Evolutionary conservation across 2,797 vertebrate species (phyloP).

Genomic region (Eospalax fontanierii): DNA sequence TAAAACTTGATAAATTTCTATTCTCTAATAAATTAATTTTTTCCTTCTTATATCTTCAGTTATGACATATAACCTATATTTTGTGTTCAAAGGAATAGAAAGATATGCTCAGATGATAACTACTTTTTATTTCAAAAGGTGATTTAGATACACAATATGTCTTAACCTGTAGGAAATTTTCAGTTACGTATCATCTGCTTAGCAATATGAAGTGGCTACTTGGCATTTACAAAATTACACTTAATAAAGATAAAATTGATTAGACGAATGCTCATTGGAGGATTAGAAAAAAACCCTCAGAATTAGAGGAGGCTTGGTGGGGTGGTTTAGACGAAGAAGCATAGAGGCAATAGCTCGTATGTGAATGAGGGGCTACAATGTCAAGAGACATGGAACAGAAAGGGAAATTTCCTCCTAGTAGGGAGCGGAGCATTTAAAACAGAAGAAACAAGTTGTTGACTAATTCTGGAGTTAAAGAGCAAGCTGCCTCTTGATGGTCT

Average conservation of each 20-base stretch:
- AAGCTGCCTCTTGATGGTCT: slow-evolving; percentile 36
- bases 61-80: background rate
- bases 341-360: background rate
- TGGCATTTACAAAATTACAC: background rate
- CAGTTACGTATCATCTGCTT: background rate
- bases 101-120: background rate
- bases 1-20: slow-evolving; percentile 48
- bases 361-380: background rate
- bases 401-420: background rate
- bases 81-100: slow-evolving; percentile 27
- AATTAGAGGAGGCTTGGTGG: background rate
- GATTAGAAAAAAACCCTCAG: background rate
- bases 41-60: slow-evolving; percentile 28
- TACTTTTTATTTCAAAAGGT: slow-evolving; percentile 52
- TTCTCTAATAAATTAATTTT: background rate
- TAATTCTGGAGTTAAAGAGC: slow-evolving; percentile 21
- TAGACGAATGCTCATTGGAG: background rate
- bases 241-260: slow-evolving; percentile 26
- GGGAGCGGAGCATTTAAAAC: background rate
- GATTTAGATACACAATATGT: slow-evolving; percentile 10
- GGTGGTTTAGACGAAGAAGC: background rate
- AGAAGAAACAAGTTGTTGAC: background rate
- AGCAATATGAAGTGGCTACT: background rate
- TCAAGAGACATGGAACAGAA: background rate
- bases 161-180: slow-evolving; percentile 33